These are phyloP conservation scores for Agapornis roseicollis DNA, from an alignment of 2,113 vertebrate genomes.

Conservation along the genomic window DNA sequence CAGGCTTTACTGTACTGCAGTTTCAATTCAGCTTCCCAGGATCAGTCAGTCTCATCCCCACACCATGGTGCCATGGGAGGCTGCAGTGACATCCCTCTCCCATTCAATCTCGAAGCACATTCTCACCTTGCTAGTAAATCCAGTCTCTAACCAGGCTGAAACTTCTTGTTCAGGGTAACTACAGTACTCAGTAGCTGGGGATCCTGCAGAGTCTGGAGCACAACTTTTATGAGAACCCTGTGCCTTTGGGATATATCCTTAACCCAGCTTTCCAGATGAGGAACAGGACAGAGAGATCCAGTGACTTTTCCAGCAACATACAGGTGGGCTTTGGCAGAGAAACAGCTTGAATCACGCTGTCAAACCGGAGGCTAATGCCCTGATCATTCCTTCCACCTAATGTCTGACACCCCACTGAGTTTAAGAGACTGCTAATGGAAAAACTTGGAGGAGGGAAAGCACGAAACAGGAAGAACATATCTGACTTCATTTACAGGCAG, in stretches of 20 bases:
- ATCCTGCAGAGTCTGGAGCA: background rate
- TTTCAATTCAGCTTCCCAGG: background rate
- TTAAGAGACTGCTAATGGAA: background rate
- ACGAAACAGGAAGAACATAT: background rate
- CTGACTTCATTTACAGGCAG: background rate
- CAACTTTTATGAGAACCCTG: rapidly evolving
- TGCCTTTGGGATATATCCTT: background rate
- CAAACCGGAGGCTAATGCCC: background rate
- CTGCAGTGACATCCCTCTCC: background rate
- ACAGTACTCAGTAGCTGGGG: rapidly evolving
- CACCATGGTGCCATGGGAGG: rapidly evolving
- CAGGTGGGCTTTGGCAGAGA: background rate
- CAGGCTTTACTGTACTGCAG: background rate
- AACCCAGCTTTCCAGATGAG: background rate
- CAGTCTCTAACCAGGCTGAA: background rate
- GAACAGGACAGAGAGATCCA: background rate
- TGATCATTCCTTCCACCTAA: background rate
- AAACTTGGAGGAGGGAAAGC: background rate
- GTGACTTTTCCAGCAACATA: background rate
- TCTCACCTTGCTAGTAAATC: background rate
- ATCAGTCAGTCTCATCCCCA: background rate
- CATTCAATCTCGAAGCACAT: background rate
- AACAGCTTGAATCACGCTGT: background rate
- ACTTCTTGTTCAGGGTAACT: background rate
- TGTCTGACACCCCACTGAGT: background rate